phyloP scores from a whole-genome alignment of 2,113 vertebrate genomes.

The Pheucticus melanocephalus region DNA sequence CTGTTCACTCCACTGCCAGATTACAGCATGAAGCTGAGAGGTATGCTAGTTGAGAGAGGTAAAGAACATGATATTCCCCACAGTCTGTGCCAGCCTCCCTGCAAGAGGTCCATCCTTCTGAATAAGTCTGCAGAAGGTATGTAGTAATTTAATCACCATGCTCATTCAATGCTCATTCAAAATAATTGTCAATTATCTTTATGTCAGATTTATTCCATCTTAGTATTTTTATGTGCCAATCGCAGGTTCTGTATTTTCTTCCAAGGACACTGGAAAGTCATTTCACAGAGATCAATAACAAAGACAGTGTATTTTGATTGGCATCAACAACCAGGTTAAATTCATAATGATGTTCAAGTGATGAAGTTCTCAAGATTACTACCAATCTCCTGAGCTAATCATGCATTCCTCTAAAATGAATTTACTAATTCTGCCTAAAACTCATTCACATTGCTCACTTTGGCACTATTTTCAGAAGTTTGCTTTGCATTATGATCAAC shows the following conservation, averaged over 20 bases:
- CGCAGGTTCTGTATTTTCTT: neutral
- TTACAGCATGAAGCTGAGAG: neutral
- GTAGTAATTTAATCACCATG: neutral
- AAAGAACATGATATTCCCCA: neutral
- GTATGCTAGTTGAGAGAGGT: neutral
- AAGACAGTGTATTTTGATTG: neutral
- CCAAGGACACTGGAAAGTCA: neutral
- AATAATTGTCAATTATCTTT: neutral
- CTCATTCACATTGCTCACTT: neutral
- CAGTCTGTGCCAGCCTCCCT: neutral
- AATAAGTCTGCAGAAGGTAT: neutral
- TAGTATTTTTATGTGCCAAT: neutral
- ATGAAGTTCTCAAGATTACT: neutral
- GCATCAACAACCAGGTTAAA: neutral
- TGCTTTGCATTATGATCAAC: neutral
- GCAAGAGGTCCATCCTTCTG: neutral
- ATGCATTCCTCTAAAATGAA: neutral
- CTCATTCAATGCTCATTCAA: neutral
- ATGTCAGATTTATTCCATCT: neutral
- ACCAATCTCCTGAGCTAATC: neutral
- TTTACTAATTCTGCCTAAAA: constrained; percentile 9
- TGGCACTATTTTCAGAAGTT: neutral
- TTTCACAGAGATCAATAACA: neutral
- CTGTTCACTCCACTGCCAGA: neutral
- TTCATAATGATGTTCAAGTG: neutral